These are phyloP conservation scores for Palythoa heliodiscus DNA, from an alignment of 92 coral and sea anemone species.

Conservation along the genomic window DNA sequence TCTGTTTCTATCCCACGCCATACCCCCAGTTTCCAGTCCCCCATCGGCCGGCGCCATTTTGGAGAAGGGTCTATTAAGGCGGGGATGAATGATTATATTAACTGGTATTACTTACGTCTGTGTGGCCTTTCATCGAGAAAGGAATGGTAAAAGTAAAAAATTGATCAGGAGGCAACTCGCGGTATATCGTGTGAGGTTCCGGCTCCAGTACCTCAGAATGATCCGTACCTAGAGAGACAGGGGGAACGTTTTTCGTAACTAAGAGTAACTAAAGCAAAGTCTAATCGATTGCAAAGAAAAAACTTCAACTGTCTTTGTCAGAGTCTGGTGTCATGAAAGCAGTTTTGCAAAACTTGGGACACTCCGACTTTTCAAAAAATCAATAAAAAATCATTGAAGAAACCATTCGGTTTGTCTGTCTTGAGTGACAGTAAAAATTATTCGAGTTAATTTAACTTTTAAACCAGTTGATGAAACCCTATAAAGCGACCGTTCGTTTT, in stretches of 20 bases:
- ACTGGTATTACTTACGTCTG: conserved; percentile 71
- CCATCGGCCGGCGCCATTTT: too few relatives aligned
- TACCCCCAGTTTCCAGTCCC: too few relatives aligned
- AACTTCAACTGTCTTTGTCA: too few relatives aligned
- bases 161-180: conserved; percentile 77
- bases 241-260: neutral
- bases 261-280: neutral
- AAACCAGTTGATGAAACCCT: neutral
- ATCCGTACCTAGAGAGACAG: conserved; percentile 20
- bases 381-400: neutral
- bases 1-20: too few relatives aligned
- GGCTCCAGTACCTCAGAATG: conserved; percentile 35
- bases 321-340: too few relatives aligned
- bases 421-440: neutral
- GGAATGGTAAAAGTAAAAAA: conserved; percentile 96
- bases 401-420: neutral
- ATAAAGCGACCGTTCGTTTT: too few relatives aligned
- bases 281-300: neutral
- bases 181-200: conserved; percentile 53
- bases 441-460: neutral
- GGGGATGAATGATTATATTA: neutral
- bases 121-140: conserved; percentile 92
- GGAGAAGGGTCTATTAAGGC: too few relatives aligned
- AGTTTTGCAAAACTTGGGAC: too few relatives aligned
- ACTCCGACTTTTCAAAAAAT: neutral